phyloP scores from a whole-genome alignment of 1,140 invertebrate genomes.

The Pentalonia nigronervosa region DNA sequence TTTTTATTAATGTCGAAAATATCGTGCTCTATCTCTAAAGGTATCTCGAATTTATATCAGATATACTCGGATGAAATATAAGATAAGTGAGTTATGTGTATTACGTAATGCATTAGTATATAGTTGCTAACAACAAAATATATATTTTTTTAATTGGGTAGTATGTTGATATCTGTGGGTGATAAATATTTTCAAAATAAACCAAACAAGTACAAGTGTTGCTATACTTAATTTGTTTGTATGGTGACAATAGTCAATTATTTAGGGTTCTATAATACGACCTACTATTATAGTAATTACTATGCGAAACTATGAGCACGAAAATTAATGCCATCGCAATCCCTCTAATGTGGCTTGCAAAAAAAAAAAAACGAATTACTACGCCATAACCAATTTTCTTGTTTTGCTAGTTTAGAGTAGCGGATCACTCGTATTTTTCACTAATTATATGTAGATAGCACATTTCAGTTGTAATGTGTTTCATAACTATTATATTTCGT shows the following conservation, averaged over 20 bases:
- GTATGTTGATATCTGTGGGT: neutral
- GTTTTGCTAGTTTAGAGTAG: neutral
- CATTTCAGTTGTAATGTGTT: neutral
- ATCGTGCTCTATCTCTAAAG: neutral
- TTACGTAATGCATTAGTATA: neutral
- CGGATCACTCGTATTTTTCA: conserved; percentile 16
- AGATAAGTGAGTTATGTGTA: neutral
- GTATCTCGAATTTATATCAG: neutral
- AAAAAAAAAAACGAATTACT: conserved; percentile 17
- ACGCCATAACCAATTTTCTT: conserved; percentile 28
- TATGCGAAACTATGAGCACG: neutral
- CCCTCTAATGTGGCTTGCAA: neutral
- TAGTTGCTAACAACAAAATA: neutral
- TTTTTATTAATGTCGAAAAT: neutral
- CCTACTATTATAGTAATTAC: conserved; percentile 4
- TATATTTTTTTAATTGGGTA: neutral
- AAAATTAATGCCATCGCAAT: neutral
- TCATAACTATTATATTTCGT: neutral
- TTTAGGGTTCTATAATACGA: neutral
- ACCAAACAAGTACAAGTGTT: neutral
- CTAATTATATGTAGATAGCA: neutral
- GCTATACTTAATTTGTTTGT: neutral
- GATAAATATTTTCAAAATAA: conserved; percentile 2
- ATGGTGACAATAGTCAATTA: neutral
- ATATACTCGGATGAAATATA: neutral